A percentile compares a stretch with the other conserved stretches of the same genome.
Evolutionary conservation across 2,888 invertebrate genomes (phyloP).

Genomic region (Pharmacophagus antenor): DNA sequence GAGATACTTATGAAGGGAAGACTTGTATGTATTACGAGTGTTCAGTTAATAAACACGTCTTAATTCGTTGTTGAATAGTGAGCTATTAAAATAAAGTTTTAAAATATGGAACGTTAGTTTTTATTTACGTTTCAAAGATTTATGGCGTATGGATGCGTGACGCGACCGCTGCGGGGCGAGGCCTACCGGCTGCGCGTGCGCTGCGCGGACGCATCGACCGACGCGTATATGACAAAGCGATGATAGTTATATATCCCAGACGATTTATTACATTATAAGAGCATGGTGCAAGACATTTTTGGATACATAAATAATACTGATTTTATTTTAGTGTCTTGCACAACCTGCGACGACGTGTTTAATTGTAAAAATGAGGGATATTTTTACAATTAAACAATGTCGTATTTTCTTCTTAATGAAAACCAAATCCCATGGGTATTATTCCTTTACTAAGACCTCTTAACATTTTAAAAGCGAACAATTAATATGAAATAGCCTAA

Average conservation of each 20-base stretch:
- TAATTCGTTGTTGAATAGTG: slow-evolving; percentile 76
- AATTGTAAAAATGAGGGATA: slow-evolving; percentile 72
- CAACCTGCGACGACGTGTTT: slow-evolving; percentile 75
- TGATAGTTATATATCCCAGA: slow-evolving; percentile 80
- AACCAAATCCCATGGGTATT: slow-evolving; percentile 52
- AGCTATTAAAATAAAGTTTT: slow-evolving; percentile 78
- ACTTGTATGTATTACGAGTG: slow-evolving; percentile 73
- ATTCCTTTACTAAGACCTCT: slow-evolving; percentile 13
- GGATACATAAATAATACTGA: slow-evolving; percentile 77
- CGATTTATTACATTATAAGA: slow-evolving; percentile 80
- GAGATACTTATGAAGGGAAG: slow-evolving; percentile 66
- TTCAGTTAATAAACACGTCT: slow-evolving; percentile 75
- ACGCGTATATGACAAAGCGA: slow-evolving; percentile 72
- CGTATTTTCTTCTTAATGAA: slow-evolving; percentile 63
- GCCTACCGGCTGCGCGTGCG: slow-evolving; percentile 31
- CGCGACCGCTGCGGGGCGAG: slow-evolving; percentile 42
- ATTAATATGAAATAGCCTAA: slow-evolving; percentile 23
- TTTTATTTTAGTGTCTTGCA: slow-evolving; percentile 80
- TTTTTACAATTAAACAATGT: slow-evolving; percentile 64
- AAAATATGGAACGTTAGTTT: slow-evolving; percentile 76
- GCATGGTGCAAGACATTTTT: slow-evolving; percentile 67
- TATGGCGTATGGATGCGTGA: slow-evolving; percentile 65
- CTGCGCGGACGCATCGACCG: slow-evolving; percentile 42
- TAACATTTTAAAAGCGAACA: slow-evolving; percentile 15
- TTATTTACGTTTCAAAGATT: slow-evolving; percentile 73